These are phyloP conservation scores for Parthenolecanium corni DNA, from an alignment of 2,888 invertebrate species.

Conservation along the genomic window DNA sequence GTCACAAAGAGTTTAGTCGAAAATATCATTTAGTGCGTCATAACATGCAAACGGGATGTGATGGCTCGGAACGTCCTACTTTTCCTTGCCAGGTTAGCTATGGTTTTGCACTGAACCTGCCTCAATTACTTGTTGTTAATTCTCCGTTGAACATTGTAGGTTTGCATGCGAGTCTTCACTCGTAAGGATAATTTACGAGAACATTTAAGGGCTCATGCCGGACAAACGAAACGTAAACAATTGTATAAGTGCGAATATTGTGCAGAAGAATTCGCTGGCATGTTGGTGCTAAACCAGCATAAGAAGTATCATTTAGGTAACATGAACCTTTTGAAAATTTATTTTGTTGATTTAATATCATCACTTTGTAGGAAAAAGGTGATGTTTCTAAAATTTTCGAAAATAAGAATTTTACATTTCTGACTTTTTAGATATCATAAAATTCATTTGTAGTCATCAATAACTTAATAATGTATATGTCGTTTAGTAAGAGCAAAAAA, in stretches of 20 bases:
- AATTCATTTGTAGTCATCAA: background rate
- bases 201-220: conserved; percentile 54
- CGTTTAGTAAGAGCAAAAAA: too few relatives aligned
- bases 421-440: too few relatives aligned
- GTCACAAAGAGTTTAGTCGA: conserved; percentile 59
- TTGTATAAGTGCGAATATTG: conserved; percentile 52
- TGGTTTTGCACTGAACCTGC: conserved; percentile 10
- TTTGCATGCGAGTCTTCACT: conserved; percentile 51
- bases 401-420: too few relatives aligned
- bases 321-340: background rate
- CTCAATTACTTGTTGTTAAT: too few relatives aligned
- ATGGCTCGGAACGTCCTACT: conserved; percentile 45
- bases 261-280: conserved; percentile 53
- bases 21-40: conserved; percentile 64
- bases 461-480: background rate
- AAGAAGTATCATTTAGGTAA: conserved; percentile 48
- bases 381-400: too few relatives aligned
- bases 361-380: too few relatives aligned
- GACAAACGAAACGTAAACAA: conserved; percentile 46
- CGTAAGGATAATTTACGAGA: conserved; percentile 62
- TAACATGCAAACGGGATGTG: conserved; percentile 55
- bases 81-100: conserved; percentile 47
- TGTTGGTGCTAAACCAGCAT: conserved; percentile 50
- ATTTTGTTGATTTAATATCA: too few relatives aligned
- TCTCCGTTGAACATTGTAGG: conserved; percentile 39